Percentiles rank a stretch among this genome's conserved stretches.
phyloP scores from a whole-genome alignment of 1,140 invertebrate species.

The Camponotus pennsylvanicus region DNA sequence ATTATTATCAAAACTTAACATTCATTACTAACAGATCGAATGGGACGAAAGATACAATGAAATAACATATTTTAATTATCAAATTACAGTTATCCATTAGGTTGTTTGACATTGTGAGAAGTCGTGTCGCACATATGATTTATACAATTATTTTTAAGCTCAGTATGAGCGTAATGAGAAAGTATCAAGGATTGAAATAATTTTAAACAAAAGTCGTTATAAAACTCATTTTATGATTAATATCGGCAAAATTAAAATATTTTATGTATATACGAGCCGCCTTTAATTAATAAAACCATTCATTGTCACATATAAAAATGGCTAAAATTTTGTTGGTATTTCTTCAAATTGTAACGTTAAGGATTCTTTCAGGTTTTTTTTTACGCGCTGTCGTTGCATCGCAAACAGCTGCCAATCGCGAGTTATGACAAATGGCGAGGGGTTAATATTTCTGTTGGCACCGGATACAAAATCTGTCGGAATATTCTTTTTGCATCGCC shows the following conservation, averaged over 20 bases:
- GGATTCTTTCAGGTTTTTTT: not conserved
- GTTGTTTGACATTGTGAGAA: not conserved
- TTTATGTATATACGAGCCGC: not conserved
- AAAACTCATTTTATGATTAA: not conserved
- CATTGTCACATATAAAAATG: not conserved
- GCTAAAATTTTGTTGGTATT: not conserved
- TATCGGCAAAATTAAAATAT: not conserved
- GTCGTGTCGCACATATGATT: not conserved
- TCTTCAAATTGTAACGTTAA: not conserved
- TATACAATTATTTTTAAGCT: not conserved
- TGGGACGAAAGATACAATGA: not conserved
- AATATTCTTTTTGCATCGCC: not conserved
- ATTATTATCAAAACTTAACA: conserved; percentile 34
- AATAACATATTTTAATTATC: conserved; percentile 1
- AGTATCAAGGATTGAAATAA: not conserved
- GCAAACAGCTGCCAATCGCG: not conserved
- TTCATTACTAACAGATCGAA: conserved; percentile 3
- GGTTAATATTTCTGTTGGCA: conserved; percentile 47
- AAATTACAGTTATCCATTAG: not conserved
- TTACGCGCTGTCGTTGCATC: not conserved
- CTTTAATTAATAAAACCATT: not conserved
- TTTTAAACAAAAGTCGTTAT: not conserved
- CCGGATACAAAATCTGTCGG: conserved; percentile 49
- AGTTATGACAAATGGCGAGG: not conserved
- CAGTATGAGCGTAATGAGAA: not conserved